A percentile compares a stretch with the other conserved stretches of the same genome.
phyloP scores from a whole-genome alignment of 2,888 invertebrate genomes.

The Cinara cedri region DNA sequence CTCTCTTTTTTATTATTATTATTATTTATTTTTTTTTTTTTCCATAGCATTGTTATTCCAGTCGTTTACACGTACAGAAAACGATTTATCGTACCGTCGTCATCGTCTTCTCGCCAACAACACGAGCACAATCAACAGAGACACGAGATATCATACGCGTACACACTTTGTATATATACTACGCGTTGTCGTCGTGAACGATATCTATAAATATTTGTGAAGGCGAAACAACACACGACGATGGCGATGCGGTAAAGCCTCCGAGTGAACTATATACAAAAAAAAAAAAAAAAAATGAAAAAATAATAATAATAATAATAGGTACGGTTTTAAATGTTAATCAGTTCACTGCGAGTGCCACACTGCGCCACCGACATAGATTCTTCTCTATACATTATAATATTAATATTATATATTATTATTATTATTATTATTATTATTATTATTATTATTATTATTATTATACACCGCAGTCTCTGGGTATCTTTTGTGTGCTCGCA shows the following conservation, averaged over 20 bases:
- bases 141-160: neutral
- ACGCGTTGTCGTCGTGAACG: slow-evolving; percentile 5
- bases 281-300: neutral
- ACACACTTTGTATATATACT: neutral
- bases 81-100: slow-evolving; percentile 37
- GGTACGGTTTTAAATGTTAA: slow-evolving; percentile 51
- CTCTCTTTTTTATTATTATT: too few species aligned
- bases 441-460: neutral
- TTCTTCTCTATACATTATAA: neutral
- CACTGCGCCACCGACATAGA: slow-evolving; percentile 5
- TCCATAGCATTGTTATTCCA: slow-evolving; percentile 33
- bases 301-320: neutral
- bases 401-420: neutral
- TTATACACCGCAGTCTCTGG: neutral
- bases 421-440: neutral
- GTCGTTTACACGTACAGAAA: slow-evolving; percentile 39
- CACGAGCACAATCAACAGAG: neutral
- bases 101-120: slow-evolving; percentile 5
- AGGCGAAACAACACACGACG: slow-evolving; percentile 30
- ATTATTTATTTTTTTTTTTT: too few species aligned
- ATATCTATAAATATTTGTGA: slow-evolving; percentile 44
- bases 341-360: slow-evolving; percentile 33
- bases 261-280: neutral
- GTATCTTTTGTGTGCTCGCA: too few species aligned
- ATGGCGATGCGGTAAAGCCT: neutral